Base-by-base conservation (phyloP, 2,888 invertebrate genomes). In the Synergus itoensis region DNA sequence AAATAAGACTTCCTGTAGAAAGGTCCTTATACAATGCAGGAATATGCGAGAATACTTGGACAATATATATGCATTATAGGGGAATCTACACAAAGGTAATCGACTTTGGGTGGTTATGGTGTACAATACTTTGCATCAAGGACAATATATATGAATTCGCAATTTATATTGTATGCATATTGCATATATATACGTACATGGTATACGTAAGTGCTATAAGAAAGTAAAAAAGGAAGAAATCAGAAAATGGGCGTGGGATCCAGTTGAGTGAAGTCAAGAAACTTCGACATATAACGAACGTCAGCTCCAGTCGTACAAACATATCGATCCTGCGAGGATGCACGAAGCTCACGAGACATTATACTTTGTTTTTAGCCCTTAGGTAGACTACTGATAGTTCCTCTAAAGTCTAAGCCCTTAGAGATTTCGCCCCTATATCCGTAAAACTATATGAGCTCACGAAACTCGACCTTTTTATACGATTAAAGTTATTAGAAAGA, bases 381-480 rank as follows among this genome's bases (percentile, higher is more conserved):
- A 14, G n/a, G 11, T 60, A 64, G 40, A 16, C 8, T 7, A 28
- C 16, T 41, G 18, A 7, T 14, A 5, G 11, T 48, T 45, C 21
- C 67, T n/a, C 16, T 28, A 48, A 45, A 45, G 45, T 4, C 12
- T 4, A 67, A 45, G 45, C 14, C 45, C 67, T 48, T 21, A 28
- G 67, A 69, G 67, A 69, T n/a, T 28, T 53, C 14, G 16, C 16
- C 53, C 73, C 53, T 36, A 60, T n/a, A 53, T 53, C 53, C 53
- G n/a, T 60, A 21, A 60, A 60, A 60, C 60, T 60, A 21, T 53
- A 28, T 69, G 21, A 43, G 28, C 14, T 48, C 45, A 45, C 16
- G 28, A 69, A 69, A 69, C 67, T 69, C 45, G 45, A 67, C 45
- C 43, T 43, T 43, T 67, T 45, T 67, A 67, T 45, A 67, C 45